A percentile compares a stretch with the other conserved stretches of the same genome.
Conservation (phyloP, 2,113 vertebrate genomes). For the Grallaria varia region DNA sequence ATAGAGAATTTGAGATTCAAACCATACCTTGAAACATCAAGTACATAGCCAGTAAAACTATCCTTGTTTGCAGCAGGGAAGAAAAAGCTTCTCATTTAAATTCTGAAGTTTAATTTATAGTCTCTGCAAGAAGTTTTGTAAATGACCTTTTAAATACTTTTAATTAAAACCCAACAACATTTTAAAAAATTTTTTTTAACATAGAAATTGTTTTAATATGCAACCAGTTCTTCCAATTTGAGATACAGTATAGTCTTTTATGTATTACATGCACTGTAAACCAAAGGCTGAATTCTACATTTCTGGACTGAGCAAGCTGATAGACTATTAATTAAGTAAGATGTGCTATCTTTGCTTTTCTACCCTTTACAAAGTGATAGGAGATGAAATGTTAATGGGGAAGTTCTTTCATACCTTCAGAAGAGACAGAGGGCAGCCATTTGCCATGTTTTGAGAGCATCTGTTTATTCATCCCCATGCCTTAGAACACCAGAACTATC, state of each 20-base stretch:
- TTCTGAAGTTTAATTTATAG: not conserved
- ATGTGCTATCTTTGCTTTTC: not conserved
- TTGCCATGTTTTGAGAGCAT: not conserved
- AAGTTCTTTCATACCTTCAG: not conserved
- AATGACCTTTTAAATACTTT: not conserved
- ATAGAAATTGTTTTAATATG: not conserved
- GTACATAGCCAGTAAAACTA: not conserved
- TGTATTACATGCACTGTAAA: not conserved
- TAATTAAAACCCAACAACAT: not conserved
- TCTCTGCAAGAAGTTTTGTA: not conserved
- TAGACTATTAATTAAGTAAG: not conserved
- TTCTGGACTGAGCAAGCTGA: not conserved
- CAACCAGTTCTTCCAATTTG: not conserved
- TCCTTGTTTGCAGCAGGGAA: not conserved
- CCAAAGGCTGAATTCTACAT: not conserved
- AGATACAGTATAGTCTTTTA: not conserved
- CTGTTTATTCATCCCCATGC: not conserved
- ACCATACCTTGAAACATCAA: not conserved
- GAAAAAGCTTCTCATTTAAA: not conserved
- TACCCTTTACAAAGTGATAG: not conserved
- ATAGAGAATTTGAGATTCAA: not conserved
- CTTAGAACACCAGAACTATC: not conserved
- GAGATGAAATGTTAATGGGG: not conserved
- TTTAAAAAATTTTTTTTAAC: not conserved
- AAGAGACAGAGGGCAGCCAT: not conserved